A percentile compares a stretch with the other conserved stretches of the same genome.
Evolutionary conservation across 1,140 invertebrate species (phyloP).

Genomic region (Vanessa tameamea): DNA sequence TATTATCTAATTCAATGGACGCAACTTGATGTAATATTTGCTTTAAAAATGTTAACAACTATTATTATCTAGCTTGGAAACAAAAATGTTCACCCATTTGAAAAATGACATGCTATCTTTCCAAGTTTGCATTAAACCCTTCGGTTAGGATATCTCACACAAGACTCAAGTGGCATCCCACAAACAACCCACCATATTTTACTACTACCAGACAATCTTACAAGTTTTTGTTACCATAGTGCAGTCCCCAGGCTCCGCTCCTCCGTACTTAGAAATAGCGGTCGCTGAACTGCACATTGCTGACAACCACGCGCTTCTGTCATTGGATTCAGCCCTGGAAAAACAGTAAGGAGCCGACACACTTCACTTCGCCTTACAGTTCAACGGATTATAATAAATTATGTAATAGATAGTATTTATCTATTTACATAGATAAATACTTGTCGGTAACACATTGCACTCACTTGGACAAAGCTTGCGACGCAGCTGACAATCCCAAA

Average conservation of each 20-base stretch:
- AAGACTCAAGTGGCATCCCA: too few relatives aligned
- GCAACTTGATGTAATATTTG: too few relatives aligned
- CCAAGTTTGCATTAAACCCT: too few relatives aligned
- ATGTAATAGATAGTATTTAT: too few relatives aligned
- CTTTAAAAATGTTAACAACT: too few relatives aligned
- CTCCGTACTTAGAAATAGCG: constrained; percentile 86
- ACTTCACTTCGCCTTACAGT: too few relatives aligned
- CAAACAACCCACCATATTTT: background rate
- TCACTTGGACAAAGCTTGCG: constrained; percentile 68
- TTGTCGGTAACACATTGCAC: background rate
- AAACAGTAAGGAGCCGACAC: background rate
- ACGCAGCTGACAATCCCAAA: constrained; percentile 85
- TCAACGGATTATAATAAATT: background rate
- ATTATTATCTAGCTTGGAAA: too few relatives aligned
- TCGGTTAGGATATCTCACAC: too few relatives aligned
- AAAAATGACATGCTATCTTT: too few relatives aligned
- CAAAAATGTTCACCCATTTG: too few relatives aligned
- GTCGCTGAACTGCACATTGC: constrained; percentile 81
- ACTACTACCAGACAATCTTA: background rate
- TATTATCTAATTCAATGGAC: too few relatives aligned
- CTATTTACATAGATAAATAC: too few relatives aligned
- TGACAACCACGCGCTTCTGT: constrained; percentile 72
- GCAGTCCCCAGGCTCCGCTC: constrained; percentile 87
- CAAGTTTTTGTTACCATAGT: constrained; percentile 84
- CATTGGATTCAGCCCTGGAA: constrained; percentile 52